A percentile compares a stretch with the other conserved stretches of the same genome.
These are phyloP conservation scores for Mustela nigripes DNA, from an alignment of 2,113 vertebrate species.

Conservation along the genomic window DNA sequence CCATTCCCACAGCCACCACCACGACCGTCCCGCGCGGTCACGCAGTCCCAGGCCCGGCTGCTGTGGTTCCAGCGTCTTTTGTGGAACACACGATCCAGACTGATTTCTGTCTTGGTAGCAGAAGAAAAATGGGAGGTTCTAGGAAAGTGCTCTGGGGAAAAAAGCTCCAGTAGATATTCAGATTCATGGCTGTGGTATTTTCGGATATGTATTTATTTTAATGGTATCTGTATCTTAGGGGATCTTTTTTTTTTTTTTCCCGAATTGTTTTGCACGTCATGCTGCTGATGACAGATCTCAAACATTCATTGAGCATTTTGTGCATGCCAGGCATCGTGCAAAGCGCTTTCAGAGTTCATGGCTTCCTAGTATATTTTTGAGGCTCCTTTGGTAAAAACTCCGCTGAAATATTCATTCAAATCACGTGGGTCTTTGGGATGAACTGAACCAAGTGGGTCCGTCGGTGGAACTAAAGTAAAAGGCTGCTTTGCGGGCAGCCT, in stretches of 20 bases:
- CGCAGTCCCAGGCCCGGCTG: neutral
- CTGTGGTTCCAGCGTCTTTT: neutral
- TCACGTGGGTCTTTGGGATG: constrained; percentile 71
- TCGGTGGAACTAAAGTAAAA: constrained; percentile 79
- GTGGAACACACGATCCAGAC: neutral
- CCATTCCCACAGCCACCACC: neutral
- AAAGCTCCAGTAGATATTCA: neutral
- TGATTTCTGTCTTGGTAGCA: neutral
- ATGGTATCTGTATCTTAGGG: neutral
- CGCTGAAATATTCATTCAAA: constrained; percentile 72
- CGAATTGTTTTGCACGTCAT: neutral
- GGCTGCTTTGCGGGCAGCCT: constrained; percentile 85
- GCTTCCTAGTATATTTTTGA: constrained; percentile 53
- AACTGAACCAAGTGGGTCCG: constrained; percentile 84
- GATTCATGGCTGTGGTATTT: neutral
- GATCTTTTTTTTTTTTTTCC: neutral
- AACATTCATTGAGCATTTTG: neutral
- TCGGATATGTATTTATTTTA: neutral
- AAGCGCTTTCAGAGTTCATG: neutral
- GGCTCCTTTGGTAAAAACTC: constrained; percentile 70
- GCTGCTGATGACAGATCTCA: neutral
- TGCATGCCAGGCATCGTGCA: neutral
- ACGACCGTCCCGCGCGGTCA: neutral
- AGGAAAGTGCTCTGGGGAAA: neutral
- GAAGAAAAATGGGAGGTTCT: neutral